Evolutionary conservation across 2,888 invertebrate genomes (phyloP).

Genomic region (Agriopis leucophaearia): DNA sequence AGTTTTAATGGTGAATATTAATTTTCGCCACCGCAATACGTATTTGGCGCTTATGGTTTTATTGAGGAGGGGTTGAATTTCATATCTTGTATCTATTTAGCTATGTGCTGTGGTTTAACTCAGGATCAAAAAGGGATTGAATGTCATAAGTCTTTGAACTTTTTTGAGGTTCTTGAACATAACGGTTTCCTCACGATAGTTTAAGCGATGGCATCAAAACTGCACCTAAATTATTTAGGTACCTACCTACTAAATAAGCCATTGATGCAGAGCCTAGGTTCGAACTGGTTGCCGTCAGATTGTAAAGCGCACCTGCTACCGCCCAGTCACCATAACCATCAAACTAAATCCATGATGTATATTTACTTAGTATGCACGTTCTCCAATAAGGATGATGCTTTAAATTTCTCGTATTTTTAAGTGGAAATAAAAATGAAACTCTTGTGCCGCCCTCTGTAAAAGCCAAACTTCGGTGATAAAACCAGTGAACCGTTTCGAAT

Average conservation of each 20-base stretch:
- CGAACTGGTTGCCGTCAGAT: too few species aligned
- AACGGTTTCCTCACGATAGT: too few species aligned
- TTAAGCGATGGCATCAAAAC: too few species aligned
- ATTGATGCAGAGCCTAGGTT: too few species aligned
- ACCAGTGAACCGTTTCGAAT: conserved; percentile 78
- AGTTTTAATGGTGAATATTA: conserved; percentile 80
- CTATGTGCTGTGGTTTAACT: too few species aligned
- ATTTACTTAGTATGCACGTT: background rate
- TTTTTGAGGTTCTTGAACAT: too few species aligned
- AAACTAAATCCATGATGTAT: background rate
- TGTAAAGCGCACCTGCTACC: too few species aligned
- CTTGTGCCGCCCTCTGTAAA: conserved; percentile 64
- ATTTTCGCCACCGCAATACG: conserved; percentile 75
- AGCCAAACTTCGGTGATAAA: conserved; percentile 76
- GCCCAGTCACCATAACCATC: too few species aligned
- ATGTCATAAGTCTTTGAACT: too few species aligned
- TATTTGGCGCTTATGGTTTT: conserved; percentile 60
- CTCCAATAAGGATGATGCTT: background rate
- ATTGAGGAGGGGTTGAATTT: conserved; percentile 45
- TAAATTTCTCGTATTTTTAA: conserved; percentile 46
- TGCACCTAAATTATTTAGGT: too few species aligned
- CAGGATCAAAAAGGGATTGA: too few species aligned
- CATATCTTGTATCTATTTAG: conserved; percentile 6
- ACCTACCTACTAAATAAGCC: too few species aligned
- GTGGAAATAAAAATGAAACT: conserved; percentile 55